Conservation (phyloP, 2,888 invertebrate species). For the Phania funesta region DNA sequence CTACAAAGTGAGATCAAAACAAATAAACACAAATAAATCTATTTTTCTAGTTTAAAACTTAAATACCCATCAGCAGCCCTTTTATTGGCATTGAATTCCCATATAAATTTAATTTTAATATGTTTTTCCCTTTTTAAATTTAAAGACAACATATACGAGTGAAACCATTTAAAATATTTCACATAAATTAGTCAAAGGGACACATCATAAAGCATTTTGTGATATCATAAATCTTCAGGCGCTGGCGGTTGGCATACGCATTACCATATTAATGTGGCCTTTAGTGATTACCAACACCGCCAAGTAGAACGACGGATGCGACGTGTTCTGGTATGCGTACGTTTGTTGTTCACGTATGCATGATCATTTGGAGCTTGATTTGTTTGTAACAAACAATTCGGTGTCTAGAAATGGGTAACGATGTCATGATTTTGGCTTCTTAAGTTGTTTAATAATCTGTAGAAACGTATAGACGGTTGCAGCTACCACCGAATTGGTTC, state of each 20-base stretch:
- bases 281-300: slow-evolving; percentile 66
- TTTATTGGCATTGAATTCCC: slow-evolving; percentile 67
- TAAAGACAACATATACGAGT: background rate
- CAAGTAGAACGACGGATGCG: background rate
- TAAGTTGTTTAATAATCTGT: slow-evolving; percentile 57
- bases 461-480: slow-evolving; percentile 12
- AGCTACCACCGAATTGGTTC: background rate
- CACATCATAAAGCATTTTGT: slow-evolving; percentile 79
- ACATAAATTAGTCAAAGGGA: slow-evolving; percentile 78
- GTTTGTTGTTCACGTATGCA: slow-evolving; percentile 11
- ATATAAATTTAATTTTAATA: slow-evolving; percentile 67
- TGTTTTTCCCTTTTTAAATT: background rate
- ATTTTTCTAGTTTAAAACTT: background rate
- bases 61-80: slow-evolving; percentile 44
- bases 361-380: slow-evolving; percentile 48
- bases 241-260: slow-evolving; percentile 74
- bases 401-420: slow-evolving; percentile 60
- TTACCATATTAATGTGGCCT: slow-evolving; percentile 77
- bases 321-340: background rate
- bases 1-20: background rate
- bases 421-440: slow-evolving; percentile 67
- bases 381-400: slow-evolving; percentile 20
- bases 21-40: slow-evolving; percentile 23
- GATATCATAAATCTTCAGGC: slow-evolving; percentile 77
- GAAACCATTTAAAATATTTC: slow-evolving; percentile 29